These are phyloP conservation scores for Psilopogon haemacephalus DNA, from an alignment of 2,113 vertebrate species.

Conservation along the genomic window DNA sequence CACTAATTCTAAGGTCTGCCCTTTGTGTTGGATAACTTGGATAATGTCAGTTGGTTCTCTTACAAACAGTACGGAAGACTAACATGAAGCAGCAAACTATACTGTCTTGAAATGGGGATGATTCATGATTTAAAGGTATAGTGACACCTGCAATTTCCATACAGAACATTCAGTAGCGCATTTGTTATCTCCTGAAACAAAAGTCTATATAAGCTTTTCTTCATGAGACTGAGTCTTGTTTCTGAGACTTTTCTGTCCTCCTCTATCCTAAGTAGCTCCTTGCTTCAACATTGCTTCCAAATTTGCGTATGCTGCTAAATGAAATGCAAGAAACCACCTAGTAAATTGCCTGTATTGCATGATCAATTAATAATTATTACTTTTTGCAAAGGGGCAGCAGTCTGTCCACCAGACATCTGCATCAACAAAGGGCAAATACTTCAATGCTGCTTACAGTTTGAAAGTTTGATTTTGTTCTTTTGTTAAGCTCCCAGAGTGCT, in stretches of 20 bases:
- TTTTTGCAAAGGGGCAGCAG: neutral
- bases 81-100: neutral
- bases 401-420: neutral
- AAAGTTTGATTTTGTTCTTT: slow-evolving; percentile 12
- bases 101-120: neutral
- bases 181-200: neutral
- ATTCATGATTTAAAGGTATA: neutral
- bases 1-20: neutral
- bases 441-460: slow-evolving; percentile 18
- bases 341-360: neutral
- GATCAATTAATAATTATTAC: neutral
- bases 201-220: neutral
- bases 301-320: neutral
- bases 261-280: neutral
- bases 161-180: neutral
- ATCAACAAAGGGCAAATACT: slow-evolving; percentile 26
- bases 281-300: neutral
- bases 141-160: neutral
- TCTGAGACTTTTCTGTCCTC: neutral
- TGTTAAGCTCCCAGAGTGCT: neutral
- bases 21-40: neutral
- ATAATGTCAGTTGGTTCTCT: neutral
- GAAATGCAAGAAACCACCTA: neutral
- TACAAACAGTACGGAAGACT: neutral
- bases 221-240: neutral